phyloP scores from a whole-genome alignment of 2,888 invertebrate genomes.

The Strigamia transsilvanica region DNA sequence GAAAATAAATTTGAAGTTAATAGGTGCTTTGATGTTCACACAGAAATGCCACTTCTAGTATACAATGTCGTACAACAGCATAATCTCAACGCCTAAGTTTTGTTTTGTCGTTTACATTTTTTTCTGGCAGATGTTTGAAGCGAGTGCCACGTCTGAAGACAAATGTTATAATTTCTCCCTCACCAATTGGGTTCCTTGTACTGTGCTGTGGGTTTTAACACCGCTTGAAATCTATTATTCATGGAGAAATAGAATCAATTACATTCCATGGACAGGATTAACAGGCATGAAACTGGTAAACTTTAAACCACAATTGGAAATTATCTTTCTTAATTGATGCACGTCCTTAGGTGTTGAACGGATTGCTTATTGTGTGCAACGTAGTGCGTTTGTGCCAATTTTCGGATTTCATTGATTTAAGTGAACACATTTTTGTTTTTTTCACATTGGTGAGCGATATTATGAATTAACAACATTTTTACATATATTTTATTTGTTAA shows the following conservation, averaged over 20 bases:
- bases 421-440: constrained; percentile 21
- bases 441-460: not conserved
- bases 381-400: not conserved
- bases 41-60: not conserved
- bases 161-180: constrained; percentile 28
- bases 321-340: not conserved
- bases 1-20: not conserved
- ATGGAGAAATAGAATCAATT: not conserved
- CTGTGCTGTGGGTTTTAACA: constrained; percentile 2
- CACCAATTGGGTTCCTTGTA: constrained; percentile 19
- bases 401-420: constrained; percentile 10
- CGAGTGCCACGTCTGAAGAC: not conserved
- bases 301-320: not conserved
- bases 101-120: not conserved
- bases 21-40: not conserved
- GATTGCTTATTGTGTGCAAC: constrained; percentile 11
- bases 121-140: not conserved
- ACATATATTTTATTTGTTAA: not conserved
- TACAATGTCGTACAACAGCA: no score
- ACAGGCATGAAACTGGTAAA: constrained; percentile 35
- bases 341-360: not conserved
- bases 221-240: constrained; percentile 36
- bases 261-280: constrained; percentile 32
- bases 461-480: not conserved
- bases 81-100: no score